Evolutionary conservation across 2,113 vertebrate genomes (phyloP), one percentile per base, ranked within the genome.

Genomic region (Larimichthys polyactis): DNA sequence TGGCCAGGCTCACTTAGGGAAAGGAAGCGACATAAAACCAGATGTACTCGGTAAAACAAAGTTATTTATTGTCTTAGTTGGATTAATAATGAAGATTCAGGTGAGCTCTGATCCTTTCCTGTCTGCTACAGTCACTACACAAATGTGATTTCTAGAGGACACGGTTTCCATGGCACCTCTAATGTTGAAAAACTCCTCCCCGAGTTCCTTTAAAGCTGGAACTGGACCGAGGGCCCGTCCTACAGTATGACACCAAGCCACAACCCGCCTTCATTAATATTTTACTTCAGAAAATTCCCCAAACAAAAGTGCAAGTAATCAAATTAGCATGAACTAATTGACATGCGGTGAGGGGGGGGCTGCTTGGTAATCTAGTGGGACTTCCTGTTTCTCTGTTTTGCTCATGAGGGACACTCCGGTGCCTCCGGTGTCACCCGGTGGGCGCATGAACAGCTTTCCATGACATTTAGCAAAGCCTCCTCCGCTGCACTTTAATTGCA

Each of bases 401-500:
- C 46, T 68, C n/a, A 27, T 3, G 59, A 44, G 27, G 57, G 57
- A 62, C 4, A 4, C 8, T 22, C 48, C 0, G 14, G 27, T 64
- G 63, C 51, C 32, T 65, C 7, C 9, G 65, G 54, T 19, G 55
- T 52, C 55, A 62, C 66, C 48, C 63, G 16, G 17, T 43, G 57
- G 66, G 66, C 2, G 24, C 4, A 4, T 0, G 11, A 54, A 54
- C 58, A 64, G 48, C 36, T 29, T 14, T 12, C 36, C 3, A 17
- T 43, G 46, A 2, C 62, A 68, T 68, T 75, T 10, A 19, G 17
- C 11, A 10, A 75, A 43, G 19, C 49, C 16, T 70, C 57, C 29
- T 72, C 67, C 17, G 0, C 66, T 27, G 15, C 44, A 17, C 27
- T 66, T 65, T 67, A 74, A 81, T 84, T 88, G 55, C 67, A 77